phyloP scores from a whole-genome alignment of 1,140 invertebrate genomes.

The Radopholus similis region DNA sequence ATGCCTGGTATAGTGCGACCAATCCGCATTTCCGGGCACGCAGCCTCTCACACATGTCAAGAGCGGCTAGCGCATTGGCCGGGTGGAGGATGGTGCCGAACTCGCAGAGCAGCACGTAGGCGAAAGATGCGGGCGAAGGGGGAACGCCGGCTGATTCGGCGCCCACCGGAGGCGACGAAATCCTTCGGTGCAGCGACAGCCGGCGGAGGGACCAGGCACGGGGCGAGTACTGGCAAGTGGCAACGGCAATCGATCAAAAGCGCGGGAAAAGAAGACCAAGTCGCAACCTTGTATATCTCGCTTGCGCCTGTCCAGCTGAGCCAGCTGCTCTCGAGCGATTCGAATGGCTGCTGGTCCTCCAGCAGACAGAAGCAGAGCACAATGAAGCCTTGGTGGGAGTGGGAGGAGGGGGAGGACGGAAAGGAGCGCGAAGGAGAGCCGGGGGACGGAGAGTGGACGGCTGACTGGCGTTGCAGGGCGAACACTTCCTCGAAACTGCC shows the following conservation, averaged over 20 bases:
- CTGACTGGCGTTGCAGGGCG: slow-evolving; percentile 31
- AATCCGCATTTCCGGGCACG: slow-evolving; percentile 53
- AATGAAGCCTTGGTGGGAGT: slow-evolving; percentile 49
- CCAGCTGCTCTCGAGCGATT: slow-evolving; percentile 50
- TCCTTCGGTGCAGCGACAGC: slow-evolving; percentile 41
- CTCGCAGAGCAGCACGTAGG: slow-evolving; percentile 52
- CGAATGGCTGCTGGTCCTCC: slow-evolving; percentile 7
- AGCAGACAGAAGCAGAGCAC: slow-evolving; percentile 50
- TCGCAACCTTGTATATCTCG: slow-evolving; percentile 48
- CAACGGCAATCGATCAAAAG: not conserved
- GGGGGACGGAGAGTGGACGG: not conserved
- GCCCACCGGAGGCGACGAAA: not conserved
- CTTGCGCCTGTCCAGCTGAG: slow-evolving; percentile 53
- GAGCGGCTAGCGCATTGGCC: slow-evolving; percentile 46
- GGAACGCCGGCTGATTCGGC: slow-evolving; percentile 11
- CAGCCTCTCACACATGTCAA: slow-evolving; percentile 56
- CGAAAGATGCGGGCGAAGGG: slow-evolving; percentile 33
- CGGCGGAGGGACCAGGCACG: slow-evolving; percentile 49
- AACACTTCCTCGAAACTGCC: slow-evolving; percentile 49
- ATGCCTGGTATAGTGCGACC: slow-evolving; percentile 54
- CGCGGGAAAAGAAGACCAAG: not conserved
- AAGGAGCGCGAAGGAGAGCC: slow-evolving; percentile 16
- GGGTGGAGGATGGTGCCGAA: slow-evolving; percentile 56
- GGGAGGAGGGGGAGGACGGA: slow-evolving; percentile 44
- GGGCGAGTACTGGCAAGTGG: slow-evolving; percentile 43